Evolutionary conservation across 2,113 vertebrate species (phyloP).

Genomic region (Cheilinus undulatus): DNA sequence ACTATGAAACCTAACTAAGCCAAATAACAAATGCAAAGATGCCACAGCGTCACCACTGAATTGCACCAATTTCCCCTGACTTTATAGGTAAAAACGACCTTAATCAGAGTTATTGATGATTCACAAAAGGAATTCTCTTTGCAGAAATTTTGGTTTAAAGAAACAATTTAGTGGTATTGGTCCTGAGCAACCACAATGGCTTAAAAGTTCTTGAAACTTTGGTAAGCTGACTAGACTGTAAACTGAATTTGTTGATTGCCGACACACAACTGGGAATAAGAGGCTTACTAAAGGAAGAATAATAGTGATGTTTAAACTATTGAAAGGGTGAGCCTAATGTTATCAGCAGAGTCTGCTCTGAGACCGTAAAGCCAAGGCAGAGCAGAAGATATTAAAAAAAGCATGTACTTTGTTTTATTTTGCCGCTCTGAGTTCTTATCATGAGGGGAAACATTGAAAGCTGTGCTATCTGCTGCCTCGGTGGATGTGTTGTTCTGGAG

Average conservation of each 20-base stretch:
- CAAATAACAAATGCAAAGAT: too few relatives aligned
- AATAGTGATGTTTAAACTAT: neutral
- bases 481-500: slow-evolving; percentile 21
- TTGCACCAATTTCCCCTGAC: too few relatives aligned
- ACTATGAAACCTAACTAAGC: too few relatives aligned
- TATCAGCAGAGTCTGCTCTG: slow-evolving; percentile 11
- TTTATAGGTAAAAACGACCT: too few relatives aligned
- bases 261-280: neutral
- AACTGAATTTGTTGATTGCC: neutral
- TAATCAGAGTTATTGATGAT: too few relatives aligned
- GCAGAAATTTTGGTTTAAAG: too few relatives aligned
- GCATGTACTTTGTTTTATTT: slow-evolving; percentile 24
- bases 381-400: slow-evolving; percentile 17
- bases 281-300: neutral
- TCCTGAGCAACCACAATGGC: neutral
- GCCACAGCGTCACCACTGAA: too few relatives aligned
- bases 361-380: slow-evolving; percentile 22
- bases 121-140: too few relatives aligned
- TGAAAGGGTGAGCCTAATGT: slow-evolving; percentile 15
- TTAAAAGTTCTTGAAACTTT: neutral
- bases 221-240: neutral
- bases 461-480: slow-evolving; percentile 31
- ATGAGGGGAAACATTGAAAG: neutral
- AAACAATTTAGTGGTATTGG: neutral
- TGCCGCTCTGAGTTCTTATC: slow-evolving; percentile 28